A percentile compares a stretch with the other conserved stretches of the same genome.
These are phyloP conservation scores for Galaxea fascicularis DNA, from an alignment of 92 coral and sea anemone genomes.

Conservation along the genomic window DNA sequence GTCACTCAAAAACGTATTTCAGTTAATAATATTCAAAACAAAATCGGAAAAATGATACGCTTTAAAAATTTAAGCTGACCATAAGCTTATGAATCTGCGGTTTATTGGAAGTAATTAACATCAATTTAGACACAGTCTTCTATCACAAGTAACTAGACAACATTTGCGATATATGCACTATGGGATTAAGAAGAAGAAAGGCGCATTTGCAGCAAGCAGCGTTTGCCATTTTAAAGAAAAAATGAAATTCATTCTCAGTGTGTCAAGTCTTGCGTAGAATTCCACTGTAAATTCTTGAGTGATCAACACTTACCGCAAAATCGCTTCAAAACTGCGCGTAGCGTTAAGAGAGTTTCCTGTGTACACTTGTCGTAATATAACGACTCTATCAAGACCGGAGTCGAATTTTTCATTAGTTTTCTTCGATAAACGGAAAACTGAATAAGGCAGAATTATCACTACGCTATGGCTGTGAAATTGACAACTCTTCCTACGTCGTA, in stretches of 20 bases:
- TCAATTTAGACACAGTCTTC: not conserved
- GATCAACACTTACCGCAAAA: not conserved
- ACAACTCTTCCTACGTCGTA: constrained; percentile 32
- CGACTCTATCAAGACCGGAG: not conserved
- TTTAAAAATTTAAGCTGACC: not conserved
- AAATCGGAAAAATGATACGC: not conserved
- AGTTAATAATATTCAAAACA: not conserved
- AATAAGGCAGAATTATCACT: constrained; percentile 23
- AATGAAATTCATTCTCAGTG: not conserved
- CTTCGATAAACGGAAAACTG: not conserved
- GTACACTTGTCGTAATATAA: constrained; percentile 21
- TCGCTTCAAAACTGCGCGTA: not conserved
- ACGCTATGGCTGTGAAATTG: constrained; percentile 24
- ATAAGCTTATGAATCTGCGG: not conserved
- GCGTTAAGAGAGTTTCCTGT: not conserved
- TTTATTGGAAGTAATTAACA: not conserved
- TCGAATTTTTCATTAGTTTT: not conserved
- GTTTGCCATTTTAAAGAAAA: not conserved
- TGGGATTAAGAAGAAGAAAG: not conserved
- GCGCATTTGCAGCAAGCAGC: not conserved
- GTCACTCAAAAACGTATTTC: not conserved
- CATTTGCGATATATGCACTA: not conserved
- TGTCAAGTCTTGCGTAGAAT: not conserved
- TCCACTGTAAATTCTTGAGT: not conserved
- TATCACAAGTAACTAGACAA: not conserved